Conservation (phyloP, 1,140 invertebrate species). For the Eriosoma lanigerum region DNA sequence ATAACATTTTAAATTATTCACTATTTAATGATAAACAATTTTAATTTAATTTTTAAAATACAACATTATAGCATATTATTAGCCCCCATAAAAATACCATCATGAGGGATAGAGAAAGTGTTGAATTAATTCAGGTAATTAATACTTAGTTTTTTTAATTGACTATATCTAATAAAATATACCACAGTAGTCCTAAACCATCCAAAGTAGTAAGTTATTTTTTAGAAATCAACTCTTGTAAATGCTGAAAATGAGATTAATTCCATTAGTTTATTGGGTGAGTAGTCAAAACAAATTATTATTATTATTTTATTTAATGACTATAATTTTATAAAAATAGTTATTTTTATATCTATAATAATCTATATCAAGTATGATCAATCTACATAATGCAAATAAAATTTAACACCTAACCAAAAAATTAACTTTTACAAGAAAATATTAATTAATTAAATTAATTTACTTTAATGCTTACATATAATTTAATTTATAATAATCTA, state of each 20-base stretch:
- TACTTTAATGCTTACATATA: too few species aligned
- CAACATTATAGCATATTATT: neutral
- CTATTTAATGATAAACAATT: slow-evolving; percentile 1
- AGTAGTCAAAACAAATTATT: neutral
- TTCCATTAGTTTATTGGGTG: slow-evolving; percentile 2
- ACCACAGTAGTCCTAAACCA: neutral
- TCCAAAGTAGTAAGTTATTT: neutral
- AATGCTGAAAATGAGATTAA: slow-evolving; percentile 16
- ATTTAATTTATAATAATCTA: too few species aligned
- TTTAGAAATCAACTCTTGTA: neutral
- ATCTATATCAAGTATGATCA: too few species aligned
- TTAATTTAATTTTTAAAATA: neutral
- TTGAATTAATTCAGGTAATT: neutral
- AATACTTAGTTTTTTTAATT: neutral
- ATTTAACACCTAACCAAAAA: too few species aligned
- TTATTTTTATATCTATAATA: too few species aligned
- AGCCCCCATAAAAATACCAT: slow-evolving; percentile 47
- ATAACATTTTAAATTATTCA: neutral
- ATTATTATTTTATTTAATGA: too few species aligned
- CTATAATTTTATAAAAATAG: too few species aligned
- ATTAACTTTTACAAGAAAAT: too few species aligned
- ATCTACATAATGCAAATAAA: too few species aligned
- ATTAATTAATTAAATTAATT: too few species aligned
- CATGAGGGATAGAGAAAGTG: slow-evolving; percentile 46
- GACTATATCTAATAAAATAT: neutral